Conservation (phyloP, 2,113 vertebrate genomes). For the Nibea albiflora region DNA sequence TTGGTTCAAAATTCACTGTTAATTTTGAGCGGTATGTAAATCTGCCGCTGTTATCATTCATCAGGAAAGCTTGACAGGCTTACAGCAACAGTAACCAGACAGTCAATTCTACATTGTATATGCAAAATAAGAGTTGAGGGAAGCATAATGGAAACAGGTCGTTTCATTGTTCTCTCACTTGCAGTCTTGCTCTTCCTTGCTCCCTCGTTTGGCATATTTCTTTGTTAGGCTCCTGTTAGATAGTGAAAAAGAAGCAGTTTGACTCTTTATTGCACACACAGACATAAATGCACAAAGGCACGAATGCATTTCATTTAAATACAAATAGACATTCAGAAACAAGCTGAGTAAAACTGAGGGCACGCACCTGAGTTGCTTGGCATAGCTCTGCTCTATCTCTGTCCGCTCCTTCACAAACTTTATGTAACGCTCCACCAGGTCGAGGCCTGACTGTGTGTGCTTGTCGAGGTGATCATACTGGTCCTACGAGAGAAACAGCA, state of each 20-base stretch:
- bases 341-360: neutral
- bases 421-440: constrained; percentile 89
- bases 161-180: constrained; percentile 71
- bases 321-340: neutral
- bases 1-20: neutral
- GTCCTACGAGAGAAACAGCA: constrained; percentile 79
- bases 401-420: constrained; percentile 91
- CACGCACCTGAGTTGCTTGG: constrained; percentile 88
- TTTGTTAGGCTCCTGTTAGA: constrained; percentile 76
- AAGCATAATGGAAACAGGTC: neutral
- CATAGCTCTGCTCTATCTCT: constrained; percentile 88
- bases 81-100: neutral
- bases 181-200: constrained; percentile 83
- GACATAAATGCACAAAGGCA: neutral
- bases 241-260: neutral
- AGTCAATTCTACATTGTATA: neutral
- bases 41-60: neutral
- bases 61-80: neutral
- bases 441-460: constrained; percentile 89
- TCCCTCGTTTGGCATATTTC: constrained; percentile 79
- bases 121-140: neutral
- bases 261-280: constrained; percentile 4
- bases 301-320: neutral
- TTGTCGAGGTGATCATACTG: constrained; percentile 90
- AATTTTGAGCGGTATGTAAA: neutral